Evolutionary conservation across 2,113 vertebrate species (phyloP).

Genomic region (Gambusia holbrooki): DNA sequence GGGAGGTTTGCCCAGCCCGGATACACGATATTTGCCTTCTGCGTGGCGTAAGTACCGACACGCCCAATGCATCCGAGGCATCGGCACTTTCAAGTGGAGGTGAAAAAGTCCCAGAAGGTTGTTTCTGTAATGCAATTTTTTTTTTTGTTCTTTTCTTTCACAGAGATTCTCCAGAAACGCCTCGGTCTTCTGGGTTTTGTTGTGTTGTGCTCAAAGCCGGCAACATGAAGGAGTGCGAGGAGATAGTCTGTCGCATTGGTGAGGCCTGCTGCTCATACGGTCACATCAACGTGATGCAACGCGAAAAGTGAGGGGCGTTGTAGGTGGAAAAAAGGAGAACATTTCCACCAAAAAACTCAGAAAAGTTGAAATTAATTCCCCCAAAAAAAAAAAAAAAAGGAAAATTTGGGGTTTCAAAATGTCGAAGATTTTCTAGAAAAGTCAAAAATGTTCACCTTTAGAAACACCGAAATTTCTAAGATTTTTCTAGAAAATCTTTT

Average conservation of each 20-base stretch:
- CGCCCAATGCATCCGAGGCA: too few relatives aligned
- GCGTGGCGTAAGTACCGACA: slow-evolving; percentile 75
- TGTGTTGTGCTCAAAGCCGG: slow-evolving; percentile 80
- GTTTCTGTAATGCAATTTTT: background rate
- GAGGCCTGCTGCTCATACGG: background rate
- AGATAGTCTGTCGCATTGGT: slow-evolving; percentile 84
- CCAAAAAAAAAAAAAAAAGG: too few relatives aligned
- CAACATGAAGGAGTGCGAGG: slow-evolving; percentile 78
- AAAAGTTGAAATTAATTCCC: too few relatives aligned
- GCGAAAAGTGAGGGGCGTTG: too few relatives aligned
- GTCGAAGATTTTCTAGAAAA: too few relatives aligned
- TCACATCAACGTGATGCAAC: too few relatives aligned
- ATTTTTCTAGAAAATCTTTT: too few relatives aligned
- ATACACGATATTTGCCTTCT: slow-evolving; percentile 83
- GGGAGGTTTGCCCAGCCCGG: slow-evolving; percentile 74
- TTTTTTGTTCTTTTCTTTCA: background rate
- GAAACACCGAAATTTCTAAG: too few relatives aligned
- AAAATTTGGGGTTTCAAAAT: too few relatives aligned
- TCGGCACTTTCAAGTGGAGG: background rate
- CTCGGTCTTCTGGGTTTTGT: slow-evolving; percentile 70
- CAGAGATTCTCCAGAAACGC: slow-evolving; percentile 80
- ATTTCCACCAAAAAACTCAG: too few relatives aligned
- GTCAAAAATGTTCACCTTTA: too few relatives aligned
- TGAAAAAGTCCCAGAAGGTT: background rate
- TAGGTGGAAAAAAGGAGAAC: too few relatives aligned